Evolutionary conservation across 2,797 vertebrate species (phyloP).

Genomic region (Chelon auratus): DNA sequence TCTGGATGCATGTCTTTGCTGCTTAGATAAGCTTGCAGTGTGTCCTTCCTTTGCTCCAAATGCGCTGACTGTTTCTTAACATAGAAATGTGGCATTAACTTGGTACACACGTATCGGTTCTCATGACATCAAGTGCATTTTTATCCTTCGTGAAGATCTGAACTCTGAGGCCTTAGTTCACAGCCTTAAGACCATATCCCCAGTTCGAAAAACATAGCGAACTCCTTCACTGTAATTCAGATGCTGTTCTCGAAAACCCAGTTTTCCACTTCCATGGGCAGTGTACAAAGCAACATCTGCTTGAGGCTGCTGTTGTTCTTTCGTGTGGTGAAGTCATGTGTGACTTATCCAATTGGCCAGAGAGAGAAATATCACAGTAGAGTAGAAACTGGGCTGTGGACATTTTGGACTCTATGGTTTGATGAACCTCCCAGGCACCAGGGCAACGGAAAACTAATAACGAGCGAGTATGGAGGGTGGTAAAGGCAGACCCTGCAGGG

Average conservation of each 20-base stretch:
- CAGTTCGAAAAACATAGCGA: slow-evolving; percentile 44
- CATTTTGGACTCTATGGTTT: slow-evolving; percentile 76
- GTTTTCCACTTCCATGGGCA: slow-evolving; percentile 61
- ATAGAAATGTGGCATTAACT: too few relatives aligned
- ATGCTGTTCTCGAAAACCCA: slow-evolving; percentile 70
- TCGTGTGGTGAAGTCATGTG: slow-evolving; percentile 79
- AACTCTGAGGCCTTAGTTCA: slow-evolving; percentile 25
- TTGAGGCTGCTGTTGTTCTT: slow-evolving; percentile 80
- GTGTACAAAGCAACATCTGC: slow-evolving; percentile 73
- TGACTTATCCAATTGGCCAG: slow-evolving; percentile 80
- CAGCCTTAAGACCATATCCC: slow-evolving; percentile 33
- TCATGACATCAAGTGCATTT: slow-evolving; percentile 8
- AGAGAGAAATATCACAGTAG: slow-evolving; percentile 76
- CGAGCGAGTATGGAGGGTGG: slow-evolving; percentile 78
- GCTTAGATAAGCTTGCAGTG: too few relatives aligned
- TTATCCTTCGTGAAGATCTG: slow-evolving; percentile 36
- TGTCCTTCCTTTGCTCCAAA: too few relatives aligned
- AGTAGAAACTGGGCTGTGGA: slow-evolving; percentile 76
- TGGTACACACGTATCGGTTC: too few relatives aligned
- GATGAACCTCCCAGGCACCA: slow-evolving; percentile 64
- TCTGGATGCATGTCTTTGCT: too few relatives aligned
- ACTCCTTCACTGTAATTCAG: slow-evolving; percentile 51
- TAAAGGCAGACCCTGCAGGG: slow-evolving; percentile 69
- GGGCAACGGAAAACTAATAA: slow-evolving; percentile 77
- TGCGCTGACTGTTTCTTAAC: too few relatives aligned